A percentile compares a stretch with the other conserved stretches of the same genome.
phyloP scores from a whole-genome alignment of 2,113 vertebrate species.

The Forbesichthys agassizii region DNA sequence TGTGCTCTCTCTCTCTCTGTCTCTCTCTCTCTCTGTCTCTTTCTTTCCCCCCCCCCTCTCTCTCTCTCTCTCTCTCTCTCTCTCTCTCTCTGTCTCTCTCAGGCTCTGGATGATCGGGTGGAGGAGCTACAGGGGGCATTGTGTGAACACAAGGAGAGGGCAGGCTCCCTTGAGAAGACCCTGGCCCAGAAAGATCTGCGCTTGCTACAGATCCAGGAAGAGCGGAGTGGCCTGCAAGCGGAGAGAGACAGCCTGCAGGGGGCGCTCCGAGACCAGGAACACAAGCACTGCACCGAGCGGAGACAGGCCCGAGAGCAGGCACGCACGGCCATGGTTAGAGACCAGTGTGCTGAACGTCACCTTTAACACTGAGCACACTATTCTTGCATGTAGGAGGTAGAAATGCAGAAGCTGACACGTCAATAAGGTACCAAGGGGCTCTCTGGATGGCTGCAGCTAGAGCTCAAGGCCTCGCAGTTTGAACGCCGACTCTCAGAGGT shows the following conservation, averaged over 20 bases:
- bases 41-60: no score
- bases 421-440: slow-evolving; percentile 37
- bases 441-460: not conserved
- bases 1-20: no score
- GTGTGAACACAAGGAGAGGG: slow-evolving; percentile 40
- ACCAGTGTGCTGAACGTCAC: not conserved
- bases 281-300: slow-evolving; percentile 44
- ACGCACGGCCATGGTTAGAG: slow-evolving; percentile 45
- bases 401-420: slow-evolving; percentile 51
- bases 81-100: not conserved
- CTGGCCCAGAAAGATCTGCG: slow-evolving; percentile 74
- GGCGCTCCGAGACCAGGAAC: slow-evolving; percentile 49
- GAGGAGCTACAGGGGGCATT: slow-evolving; percentile 48
- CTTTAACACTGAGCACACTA: not conserved
- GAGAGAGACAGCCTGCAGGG: slow-evolving; percentile 55
- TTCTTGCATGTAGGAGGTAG: slow-evolving; percentile 35
- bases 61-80: no score
- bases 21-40: not conserved
- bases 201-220: slow-evolving; percentile 54
- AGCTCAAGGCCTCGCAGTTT: not conserved
- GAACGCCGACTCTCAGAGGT: not conserved
- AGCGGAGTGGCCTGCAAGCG: slow-evolving; percentile 34
- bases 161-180: slow-evolving; percentile 60
- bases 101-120: slow-evolving; percentile 37
- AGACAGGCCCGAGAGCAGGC: slow-evolving; percentile 40